Base-by-base conservation (phyloP, 2,797 vertebrate genomes). In the Rhynchonycteris naso region DNA sequence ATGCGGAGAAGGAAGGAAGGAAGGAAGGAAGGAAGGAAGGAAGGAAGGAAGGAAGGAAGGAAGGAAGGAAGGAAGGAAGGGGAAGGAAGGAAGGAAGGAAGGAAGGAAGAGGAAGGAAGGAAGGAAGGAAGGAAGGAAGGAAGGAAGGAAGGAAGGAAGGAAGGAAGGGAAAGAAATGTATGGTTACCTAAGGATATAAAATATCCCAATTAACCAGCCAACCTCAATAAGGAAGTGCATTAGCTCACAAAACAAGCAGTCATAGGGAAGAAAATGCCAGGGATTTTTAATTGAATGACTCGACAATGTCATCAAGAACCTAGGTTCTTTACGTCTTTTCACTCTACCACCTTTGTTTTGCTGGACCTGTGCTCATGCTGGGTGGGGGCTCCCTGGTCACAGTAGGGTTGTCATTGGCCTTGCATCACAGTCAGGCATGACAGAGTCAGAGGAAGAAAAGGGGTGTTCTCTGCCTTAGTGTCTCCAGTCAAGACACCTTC, bases 321-420 rank as follows among this genome's bases (percentile, higher is more conserved):
- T 68, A 9, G 2, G 9, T 61, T 61, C 54, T 54, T 61, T 58
- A 47, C 5, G 35, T n/a, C 28, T 30, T 63, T 56, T 83, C 30
- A 8, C 50, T 24, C 21, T 68, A 66, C 22, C 56, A 18, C 35
- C 24, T 19, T 94, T 21, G 2, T 65, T 30, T 0, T 12, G 3
- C 15, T 38, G 63, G 13, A 13, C 50, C 84, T 84, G 43, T 58
- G 28, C 21, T 87, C 10, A 26, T 4, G 24, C 24, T 24, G 15
- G 11, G 6, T 50, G 26, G 16, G 16, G 5, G 43, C 15, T 28
- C 24, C 12, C 0, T 3, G 56, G 33, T 61, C 43, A 52, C 5
- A 88, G 43, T 3, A 63, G 16, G 22, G 8, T 28, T 33, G 14
- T 35, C 11, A 28, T 21, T 8, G 5, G 16, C 66, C 58, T 50